Percentiles rank a stretch among this genome's conserved stretches.
Evolutionary conservation across 2,113 vertebrate genomes (phyloP).

Genomic region (Epinephelus cyanopodus): DNA sequence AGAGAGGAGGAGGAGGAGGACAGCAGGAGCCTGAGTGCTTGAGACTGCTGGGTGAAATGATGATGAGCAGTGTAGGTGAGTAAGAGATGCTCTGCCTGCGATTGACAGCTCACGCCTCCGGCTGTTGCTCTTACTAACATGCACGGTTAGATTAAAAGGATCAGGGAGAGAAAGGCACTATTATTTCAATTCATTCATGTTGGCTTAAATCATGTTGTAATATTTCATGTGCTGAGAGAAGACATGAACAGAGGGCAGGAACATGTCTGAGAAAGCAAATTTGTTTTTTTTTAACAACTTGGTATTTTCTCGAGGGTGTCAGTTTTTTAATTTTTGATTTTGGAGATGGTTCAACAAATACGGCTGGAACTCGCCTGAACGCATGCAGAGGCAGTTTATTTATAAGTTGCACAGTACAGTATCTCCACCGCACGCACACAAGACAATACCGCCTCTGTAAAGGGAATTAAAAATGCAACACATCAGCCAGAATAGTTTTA

Average conservation of each 20-base stretch:
- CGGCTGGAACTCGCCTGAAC: neutral
- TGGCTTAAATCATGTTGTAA: slow-evolving; percentile 4
- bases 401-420: slow-evolving; percentile 6
- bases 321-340: neutral
- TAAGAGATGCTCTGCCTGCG: neutral
- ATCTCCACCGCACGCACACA: neutral
- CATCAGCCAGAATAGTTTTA: slow-evolving; percentile 9
- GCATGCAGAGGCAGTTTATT: neutral
- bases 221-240: neutral
- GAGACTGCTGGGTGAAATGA: neutral
- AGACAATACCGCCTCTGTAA: neutral
- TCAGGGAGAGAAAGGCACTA: neutral
- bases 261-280: neutral
- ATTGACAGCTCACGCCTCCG: neutral
- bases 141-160: slow-evolving; percentile 34
- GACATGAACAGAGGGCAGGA: neutral
- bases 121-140: slow-evolving; percentile 29
- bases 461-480: slow-evolving; percentile 24
- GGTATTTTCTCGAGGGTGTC: neutral
- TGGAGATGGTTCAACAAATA: neutral
- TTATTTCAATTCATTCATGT: neutral
- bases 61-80: neutral
- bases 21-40: neutral
- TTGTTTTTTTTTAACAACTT: neutral
- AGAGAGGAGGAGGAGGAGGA: neutral